Conservation (phyloP, 92 coral and sea anemone species). For the Paramuricea clavata region DNA sequence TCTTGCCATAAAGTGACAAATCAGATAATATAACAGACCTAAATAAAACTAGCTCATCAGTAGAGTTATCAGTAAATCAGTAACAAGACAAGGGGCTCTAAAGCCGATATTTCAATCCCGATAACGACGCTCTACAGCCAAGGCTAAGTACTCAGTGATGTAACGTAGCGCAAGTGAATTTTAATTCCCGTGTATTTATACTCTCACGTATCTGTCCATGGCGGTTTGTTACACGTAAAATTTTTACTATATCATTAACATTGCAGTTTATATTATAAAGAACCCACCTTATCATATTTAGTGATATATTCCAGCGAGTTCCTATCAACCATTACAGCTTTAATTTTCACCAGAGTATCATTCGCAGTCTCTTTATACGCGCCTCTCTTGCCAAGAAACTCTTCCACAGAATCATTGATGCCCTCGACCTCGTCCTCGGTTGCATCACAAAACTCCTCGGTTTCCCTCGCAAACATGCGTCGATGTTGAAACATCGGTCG, state of each 20-base stretch:
- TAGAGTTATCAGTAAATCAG: no score
- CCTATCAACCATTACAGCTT: constrained; percentile 76
- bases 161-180: no score
- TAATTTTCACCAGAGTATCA: constrained; percentile 77
- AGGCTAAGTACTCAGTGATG: no score
- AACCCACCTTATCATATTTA: constrained; percentile 77
- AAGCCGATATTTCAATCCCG: no score
- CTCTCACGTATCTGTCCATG: no score
- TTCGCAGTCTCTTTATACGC: constrained; percentile 52
- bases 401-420: constrained; percentile 23
- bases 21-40: no score
- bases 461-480: constrained; percentile 71
- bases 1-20: no score
- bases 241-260: background rate
- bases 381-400: constrained; percentile 33
- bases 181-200: no score
- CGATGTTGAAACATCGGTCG: constrained; percentile 85
- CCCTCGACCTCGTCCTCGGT: constrained; percentile 45
- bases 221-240: no score
- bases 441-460: constrained; percentile 62
- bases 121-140: no score
- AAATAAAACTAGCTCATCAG: no score
- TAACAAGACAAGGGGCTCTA: no score
- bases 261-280: background rate
- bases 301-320: constrained; percentile 77